Conservation (phyloP, 2,797 vertebrate species). For the Pseudomugil gertrudae region DNA sequence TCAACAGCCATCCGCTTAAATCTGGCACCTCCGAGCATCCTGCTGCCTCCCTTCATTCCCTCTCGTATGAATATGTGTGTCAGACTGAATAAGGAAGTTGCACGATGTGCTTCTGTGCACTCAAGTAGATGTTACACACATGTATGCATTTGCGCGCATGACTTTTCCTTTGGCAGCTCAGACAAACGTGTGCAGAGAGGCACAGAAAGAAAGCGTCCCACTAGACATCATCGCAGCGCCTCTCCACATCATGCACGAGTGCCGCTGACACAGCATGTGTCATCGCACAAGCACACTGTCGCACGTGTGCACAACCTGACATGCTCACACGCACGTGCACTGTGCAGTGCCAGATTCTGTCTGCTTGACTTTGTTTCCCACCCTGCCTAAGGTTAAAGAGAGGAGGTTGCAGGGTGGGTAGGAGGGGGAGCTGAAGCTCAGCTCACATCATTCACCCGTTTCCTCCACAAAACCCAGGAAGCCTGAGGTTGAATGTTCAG, state of each 20-base stretch:
- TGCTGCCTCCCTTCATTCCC: constrained; percentile 22
- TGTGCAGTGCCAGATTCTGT: constrained; percentile 32
- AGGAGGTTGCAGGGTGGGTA: constrained; percentile 35
- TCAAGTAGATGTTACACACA: constrained; percentile 49
- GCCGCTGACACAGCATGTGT: constrained; percentile 49
- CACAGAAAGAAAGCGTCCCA: constrained; percentile 47
- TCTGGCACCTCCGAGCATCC: constrained; percentile 9
- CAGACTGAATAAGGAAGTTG: constrained; percentile 40
- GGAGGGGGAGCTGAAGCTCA: constrained; percentile 46
- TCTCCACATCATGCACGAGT: constrained; percentile 65
- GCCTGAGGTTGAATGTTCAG: constrained; percentile 27
- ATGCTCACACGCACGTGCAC: constrained; percentile 26
- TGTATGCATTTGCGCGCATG: constrained; percentile 35
- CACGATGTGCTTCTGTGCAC: constrained; percentile 36
- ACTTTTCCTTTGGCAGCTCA: constrained; percentile 47
- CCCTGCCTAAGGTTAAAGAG: constrained; percentile 69
- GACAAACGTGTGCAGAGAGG: constrained; percentile 10
- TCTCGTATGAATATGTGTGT: constrained; percentile 21
- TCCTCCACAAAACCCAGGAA: constrained; percentile 27
- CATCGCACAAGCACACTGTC: constrained; percentile 11
- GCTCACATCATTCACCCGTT: constrained; percentile 45
- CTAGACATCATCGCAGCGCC: constrained; percentile 58
- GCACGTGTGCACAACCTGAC: neutral
- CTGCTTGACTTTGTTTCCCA: constrained; percentile 75
- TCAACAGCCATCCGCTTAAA: constrained; percentile 10